These are phyloP conservation scores for Microchrysa polita DNA, from an alignment of 2,888 invertebrate species.

Conservation along the genomic window DNA sequence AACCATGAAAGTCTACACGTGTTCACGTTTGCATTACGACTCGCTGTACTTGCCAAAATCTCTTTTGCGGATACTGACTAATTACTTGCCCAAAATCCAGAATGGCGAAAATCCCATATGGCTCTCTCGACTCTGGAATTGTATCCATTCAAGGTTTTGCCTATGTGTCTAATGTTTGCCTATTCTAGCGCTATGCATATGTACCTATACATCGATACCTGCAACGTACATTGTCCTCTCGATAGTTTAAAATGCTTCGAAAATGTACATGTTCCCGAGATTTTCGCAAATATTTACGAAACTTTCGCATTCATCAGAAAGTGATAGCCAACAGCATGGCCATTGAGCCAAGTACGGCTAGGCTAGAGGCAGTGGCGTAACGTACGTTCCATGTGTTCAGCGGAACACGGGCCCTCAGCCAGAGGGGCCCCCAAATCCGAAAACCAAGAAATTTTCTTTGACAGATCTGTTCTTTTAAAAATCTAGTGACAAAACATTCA, in stretches of 20 bases:
- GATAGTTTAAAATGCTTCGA: constrained; percentile 20
- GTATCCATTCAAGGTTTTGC: not conserved
- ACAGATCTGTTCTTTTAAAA: not conserved
- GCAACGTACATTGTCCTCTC: not conserved
- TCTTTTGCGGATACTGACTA: not conserved
- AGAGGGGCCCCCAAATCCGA: too few species aligned
- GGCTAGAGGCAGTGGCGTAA: too few species aligned
- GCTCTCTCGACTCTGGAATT: not conserved
- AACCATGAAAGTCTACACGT: not conserved
- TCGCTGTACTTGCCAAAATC: not conserved
- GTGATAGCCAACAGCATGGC: constrained; percentile 11
- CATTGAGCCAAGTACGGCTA: not conserved
- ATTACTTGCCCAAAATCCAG: not conserved
- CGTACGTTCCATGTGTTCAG: not conserved
- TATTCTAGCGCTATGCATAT: too few species aligned
- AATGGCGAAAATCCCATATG: constrained; percentile 1
- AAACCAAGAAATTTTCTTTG: too few species aligned
- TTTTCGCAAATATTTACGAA: constrained; percentile 27
- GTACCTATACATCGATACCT: constrained; percentile 11
- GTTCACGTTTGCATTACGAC: not conserved
- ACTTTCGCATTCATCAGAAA: constrained; percentile 16
- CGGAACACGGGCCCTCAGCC: not conserved
- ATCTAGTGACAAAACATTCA: not conserved
- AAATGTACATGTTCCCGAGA: constrained; percentile 22
- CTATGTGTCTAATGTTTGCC: not conserved